These are phyloP conservation scores for Coregonus ussuriensis DNA, from an alignment of 2,797 vertebrate genomes.

Conservation along the genomic window DNA sequence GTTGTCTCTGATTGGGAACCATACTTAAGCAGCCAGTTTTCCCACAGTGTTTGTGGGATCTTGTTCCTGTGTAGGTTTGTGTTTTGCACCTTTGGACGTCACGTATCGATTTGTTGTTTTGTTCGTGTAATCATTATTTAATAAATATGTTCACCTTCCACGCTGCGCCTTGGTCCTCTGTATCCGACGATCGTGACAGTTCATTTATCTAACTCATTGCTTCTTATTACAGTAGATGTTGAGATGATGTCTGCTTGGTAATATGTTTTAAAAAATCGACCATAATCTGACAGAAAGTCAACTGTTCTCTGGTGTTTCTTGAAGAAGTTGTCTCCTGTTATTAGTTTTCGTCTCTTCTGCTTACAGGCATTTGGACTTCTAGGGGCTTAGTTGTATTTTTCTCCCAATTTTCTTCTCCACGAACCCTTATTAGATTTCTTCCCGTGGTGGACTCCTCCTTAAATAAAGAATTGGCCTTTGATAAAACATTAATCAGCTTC, in stretches of 20 bases:
- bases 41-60: too few species aligned
- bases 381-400: not conserved
- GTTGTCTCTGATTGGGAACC: too few species aligned
- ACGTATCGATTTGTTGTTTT: too few species aligned
- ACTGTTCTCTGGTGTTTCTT: not conserved
- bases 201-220: not conserved
- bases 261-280: not conserved
- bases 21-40: too few species aligned
- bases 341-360: slow-evolving; percentile 10
- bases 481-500: slow-evolving; percentile 47
- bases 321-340: slow-evolving; percentile 8
- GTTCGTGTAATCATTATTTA: too few species aligned
- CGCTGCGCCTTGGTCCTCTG: too few species aligned
- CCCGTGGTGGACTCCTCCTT: slow-evolving; percentile 12
- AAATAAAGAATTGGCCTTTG: slow-evolving; percentile 42
- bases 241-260: not conserved
- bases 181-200: too few species aligned
- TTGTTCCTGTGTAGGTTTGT: too few species aligned
- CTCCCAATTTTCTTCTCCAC: not conserved
- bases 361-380: slow-evolving; percentile 6
- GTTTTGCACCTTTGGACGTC: too few species aligned
- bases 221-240: not conserved
- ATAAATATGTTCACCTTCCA: too few species aligned
- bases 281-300: not conserved
- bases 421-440: slow-evolving; percentile 24